Conservation (phyloP, 2,888 invertebrate genomes). For the Selenia dentaria region DNA sequence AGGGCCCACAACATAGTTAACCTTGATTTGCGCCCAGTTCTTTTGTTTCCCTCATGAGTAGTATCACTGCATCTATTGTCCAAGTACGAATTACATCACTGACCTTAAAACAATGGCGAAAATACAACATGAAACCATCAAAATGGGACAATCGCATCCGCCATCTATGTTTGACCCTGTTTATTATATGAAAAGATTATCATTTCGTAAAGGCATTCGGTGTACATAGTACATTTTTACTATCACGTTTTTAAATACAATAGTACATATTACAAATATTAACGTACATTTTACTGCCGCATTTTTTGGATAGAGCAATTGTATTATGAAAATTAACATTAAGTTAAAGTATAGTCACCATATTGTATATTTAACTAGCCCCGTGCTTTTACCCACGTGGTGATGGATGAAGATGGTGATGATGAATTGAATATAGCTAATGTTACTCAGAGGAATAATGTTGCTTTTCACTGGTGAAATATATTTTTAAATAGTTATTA, state of each 20-base stretch:
- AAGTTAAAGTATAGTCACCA: no score
- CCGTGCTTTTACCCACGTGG: no score
- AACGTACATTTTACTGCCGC: conserved; percentile 8
- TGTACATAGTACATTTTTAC: background rate
- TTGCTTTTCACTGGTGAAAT: no score
- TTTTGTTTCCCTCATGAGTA: conserved; percentile 27
- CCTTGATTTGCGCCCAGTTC: conserved; percentile 32
- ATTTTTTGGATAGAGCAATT: no score
- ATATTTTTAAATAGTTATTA: no score
- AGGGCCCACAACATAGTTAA: conserved; percentile 10
- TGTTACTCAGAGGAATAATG: no score
- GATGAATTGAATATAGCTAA: no score
- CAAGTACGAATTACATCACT: conserved; percentile 32
- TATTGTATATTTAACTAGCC: no score
- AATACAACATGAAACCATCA: conserved; percentile 26
- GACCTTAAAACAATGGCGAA: conserved; percentile 34
- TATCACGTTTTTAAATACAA: no score
- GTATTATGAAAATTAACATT: no score
- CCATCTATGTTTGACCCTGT: conserved; percentile 17
- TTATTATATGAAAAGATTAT: conserved; percentile 8
- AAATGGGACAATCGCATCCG: conserved; percentile 22
- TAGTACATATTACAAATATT: no score
- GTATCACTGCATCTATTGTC: conserved; percentile 29
- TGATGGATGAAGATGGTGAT: no score
- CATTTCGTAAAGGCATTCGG: background rate